Conservation (phyloP, 2,113 vertebrate species). For the Callionymus lyra region DNA sequence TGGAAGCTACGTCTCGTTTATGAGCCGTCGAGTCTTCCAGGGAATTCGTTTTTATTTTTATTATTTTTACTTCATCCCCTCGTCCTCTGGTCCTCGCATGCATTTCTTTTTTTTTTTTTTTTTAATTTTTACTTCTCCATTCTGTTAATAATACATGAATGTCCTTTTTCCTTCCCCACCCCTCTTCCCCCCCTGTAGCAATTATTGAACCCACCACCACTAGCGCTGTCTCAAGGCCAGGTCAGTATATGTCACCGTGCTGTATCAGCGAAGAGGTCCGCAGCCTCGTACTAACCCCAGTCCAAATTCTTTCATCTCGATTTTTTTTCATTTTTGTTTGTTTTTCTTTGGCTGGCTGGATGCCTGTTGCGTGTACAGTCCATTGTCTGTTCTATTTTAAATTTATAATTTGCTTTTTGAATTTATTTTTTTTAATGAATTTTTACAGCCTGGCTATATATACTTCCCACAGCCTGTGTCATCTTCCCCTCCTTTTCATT, state of each 20-base stretch:
- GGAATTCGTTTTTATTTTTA: conserved; percentile 30
- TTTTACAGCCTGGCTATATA: conserved; percentile 41
- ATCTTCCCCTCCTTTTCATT: conserved; percentile 41
- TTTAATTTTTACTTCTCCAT: conserved; percentile 61
- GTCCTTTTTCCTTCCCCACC: conserved; percentile 79
- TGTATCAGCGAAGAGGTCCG: conserved; percentile 73
- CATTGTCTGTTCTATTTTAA: conserved; percentile 36
- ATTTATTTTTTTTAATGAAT: conserved; percentile 18
- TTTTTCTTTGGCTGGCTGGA: conserved; percentile 56
- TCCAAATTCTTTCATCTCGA: conserved; percentile 39
- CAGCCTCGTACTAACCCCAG: conserved; percentile 54
- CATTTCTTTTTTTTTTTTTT: conserved; percentile 31
- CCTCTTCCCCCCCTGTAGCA: conserved; percentile 81
- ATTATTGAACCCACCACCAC: conserved; percentile 96
- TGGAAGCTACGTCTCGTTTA: conserved; percentile 35
- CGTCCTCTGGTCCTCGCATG: conserved; percentile 58
- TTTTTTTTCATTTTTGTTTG: conserved; percentile 51
- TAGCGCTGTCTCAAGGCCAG: conserved; percentile 97
- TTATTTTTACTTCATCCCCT: conserved; percentile 48
- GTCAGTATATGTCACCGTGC: conserved; percentile 94
- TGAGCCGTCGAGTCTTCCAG: conserved; percentile 31
- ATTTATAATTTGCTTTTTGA: conserved; percentile 23
- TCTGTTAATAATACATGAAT: conserved; percentile 92
- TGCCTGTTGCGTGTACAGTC: conserved; percentile 67
- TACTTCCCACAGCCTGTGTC: conserved; percentile 42